These are phyloP conservation scores for Metopolophium dirhodum DNA, from an alignment of 1,140 invertebrate species.

Conservation along the genomic window DNA sequence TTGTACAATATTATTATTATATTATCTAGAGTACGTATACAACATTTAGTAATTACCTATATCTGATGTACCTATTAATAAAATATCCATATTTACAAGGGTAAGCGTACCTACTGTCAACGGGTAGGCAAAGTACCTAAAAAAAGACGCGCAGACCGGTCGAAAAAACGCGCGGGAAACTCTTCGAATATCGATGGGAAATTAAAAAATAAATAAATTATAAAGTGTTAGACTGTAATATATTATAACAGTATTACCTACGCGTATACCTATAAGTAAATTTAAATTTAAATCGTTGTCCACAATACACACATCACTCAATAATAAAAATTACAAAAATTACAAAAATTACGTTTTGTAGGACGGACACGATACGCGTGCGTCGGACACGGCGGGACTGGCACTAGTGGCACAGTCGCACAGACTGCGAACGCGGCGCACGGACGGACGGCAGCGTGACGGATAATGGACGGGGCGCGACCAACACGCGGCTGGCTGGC, in stretches of 20 bases:
- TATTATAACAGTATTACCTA: background rate
- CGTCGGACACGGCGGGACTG: background rate
- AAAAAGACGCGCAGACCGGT: background rate
- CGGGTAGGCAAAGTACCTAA: background rate
- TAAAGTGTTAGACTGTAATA: background rate
- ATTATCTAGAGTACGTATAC: background rate
- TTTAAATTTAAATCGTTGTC: background rate
- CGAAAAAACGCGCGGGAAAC: background rate
- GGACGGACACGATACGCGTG: background rate
- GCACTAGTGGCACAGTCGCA: background rate
- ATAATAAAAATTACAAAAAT: background rate
- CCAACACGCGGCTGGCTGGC: background rate
- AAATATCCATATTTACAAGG: background rate
- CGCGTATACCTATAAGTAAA: background rate
- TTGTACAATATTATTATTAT: too few species aligned
- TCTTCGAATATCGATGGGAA: background rate
- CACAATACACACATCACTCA: background rate
- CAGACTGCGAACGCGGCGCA: background rate
- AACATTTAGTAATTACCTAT: background rate
- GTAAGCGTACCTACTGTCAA: background rate
- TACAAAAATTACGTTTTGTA: background rate
- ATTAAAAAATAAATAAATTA: background rate
- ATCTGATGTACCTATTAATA: background rate
- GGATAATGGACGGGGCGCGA: background rate
- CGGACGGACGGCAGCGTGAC: background rate